phyloP scores from a whole-genome alignment of 2,888 invertebrate species.

The Sturmia bella region DNA sequence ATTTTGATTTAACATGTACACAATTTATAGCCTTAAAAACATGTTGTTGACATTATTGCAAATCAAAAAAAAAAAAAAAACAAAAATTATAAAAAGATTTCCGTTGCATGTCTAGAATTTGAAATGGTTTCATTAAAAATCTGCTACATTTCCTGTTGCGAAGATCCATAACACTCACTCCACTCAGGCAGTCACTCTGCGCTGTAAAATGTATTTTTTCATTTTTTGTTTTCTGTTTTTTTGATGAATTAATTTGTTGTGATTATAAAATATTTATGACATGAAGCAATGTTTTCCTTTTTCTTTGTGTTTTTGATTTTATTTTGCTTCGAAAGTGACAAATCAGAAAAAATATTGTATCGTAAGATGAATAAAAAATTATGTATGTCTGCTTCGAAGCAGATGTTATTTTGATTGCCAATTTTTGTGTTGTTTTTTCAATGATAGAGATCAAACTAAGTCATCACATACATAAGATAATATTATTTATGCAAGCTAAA shows the following conservation, averaged over 20 bases:
- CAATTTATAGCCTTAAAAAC: slow-evolving; percentile 38
- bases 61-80: slow-evolving; percentile 12
- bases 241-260: slow-evolving; percentile 68
- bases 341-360: slow-evolving; percentile 15
- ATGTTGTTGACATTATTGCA: slow-evolving; percentile 47
- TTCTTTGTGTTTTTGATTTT: slow-evolving; percentile 10
- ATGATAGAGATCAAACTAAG: slow-evolving; percentile 1
- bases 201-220: neutral
- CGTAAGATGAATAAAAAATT: slow-evolving; percentile 7
- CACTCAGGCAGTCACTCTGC: neutral
- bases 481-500: slow-evolving; percentile 30
- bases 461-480: neutral
- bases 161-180: slow-evolving; percentile 31
- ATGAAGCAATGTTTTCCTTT: slow-evolving; percentile 33
- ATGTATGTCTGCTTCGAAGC: slow-evolving; percentile 10
- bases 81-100: slow-evolving; percentile 50
- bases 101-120: slow-evolving; percentile 68
- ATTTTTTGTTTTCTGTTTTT: neutral
- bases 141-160: slow-evolving; percentile 63
- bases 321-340: slow-evolving; percentile 41
- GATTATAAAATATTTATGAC: slow-evolving; percentile 59
- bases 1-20: neutral
- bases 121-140: slow-evolving; percentile 63
- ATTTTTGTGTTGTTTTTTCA: neutral
- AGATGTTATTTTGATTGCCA: slow-evolving; percentile 37